Evolutionary conservation across 2,888 invertebrate genomes (phyloP).

Genomic region (Hypolimnas misippus): DNA sequence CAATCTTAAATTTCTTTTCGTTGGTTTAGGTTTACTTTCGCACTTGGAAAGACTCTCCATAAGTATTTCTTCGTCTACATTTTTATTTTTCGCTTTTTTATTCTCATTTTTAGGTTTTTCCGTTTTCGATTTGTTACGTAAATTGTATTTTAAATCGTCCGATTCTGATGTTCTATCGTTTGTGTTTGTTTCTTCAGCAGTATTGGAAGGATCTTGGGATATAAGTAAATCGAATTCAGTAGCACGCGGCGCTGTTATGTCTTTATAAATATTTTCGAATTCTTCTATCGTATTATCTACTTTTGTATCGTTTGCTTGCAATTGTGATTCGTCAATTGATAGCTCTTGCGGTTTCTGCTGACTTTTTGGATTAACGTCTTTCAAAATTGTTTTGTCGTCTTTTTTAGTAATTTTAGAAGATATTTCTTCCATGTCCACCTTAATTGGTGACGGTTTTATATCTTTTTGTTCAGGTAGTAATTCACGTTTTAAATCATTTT

Average conservation of each 20-base stretch:
- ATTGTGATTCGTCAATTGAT: constrained; percentile 18
- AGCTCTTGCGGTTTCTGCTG: no score
- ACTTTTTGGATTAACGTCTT: not conserved
- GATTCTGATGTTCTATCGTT: constrained; percentile 30
- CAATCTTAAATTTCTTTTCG: constrained; percentile 60
- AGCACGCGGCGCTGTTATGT: constrained; percentile 61
- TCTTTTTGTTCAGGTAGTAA: not conserved
- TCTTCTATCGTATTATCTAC: constrained; percentile 64
- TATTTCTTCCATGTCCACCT: not conserved
- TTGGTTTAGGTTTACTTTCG: constrained; percentile 50
- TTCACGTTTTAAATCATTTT: not conserved
- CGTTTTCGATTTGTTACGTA: constrained; percentile 52
- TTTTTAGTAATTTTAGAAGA: not conserved
- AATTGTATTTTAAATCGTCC: constrained; percentile 59
- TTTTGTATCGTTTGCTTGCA: constrained; percentile 36
- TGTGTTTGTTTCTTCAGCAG: constrained; percentile 27
- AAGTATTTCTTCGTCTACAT: constrained; percentile 47
- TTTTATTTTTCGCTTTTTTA: constrained; percentile 36
- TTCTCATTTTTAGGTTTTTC: constrained; percentile 41
- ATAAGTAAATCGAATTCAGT: constrained; percentile 71
- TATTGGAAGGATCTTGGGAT: constrained; percentile 48
- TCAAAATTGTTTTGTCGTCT: not conserved
- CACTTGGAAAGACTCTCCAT: constrained; percentile 53
- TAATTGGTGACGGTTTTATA: not conserved
- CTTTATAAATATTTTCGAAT: constrained; percentile 72